Evolutionary conservation across 1,140 invertebrate species (phyloP).

Genomic region (Globodera rostochiensis): DNA sequence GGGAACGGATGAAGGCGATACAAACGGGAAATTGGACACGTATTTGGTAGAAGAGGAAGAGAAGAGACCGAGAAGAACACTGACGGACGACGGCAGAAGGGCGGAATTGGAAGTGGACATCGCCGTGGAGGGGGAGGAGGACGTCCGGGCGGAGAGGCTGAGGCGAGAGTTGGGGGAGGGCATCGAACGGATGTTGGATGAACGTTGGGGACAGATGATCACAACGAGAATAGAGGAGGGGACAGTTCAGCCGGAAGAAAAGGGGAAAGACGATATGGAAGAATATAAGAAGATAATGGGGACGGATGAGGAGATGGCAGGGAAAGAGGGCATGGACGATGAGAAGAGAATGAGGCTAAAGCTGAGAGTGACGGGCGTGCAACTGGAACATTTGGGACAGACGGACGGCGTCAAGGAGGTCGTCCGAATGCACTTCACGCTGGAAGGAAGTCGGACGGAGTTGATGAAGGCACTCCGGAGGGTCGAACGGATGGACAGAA

Average conservation of each 20-base stretch:
- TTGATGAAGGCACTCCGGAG: neutral
- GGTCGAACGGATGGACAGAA: slow-evolving; percentile 6
- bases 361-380: neutral
- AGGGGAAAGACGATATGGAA: neutral
- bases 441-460: neutral
- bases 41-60: neutral
- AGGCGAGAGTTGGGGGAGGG: neutral
- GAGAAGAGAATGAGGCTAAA: neutral
- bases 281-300: neutral
- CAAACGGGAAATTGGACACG: neutral
- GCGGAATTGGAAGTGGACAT: slow-evolving; percentile 14
- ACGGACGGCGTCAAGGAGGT: neutral
- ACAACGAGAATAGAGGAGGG: neutral
- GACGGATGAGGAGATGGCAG: neutral
- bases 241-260: neutral
- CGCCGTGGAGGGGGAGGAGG: slow-evolving; percentile 5
- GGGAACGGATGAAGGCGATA: neutral
- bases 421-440: neutral
- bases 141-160: neutral
- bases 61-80: neutral
- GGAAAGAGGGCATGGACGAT: neutral
- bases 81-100: neutral
- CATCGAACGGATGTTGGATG: slow-evolving; percentile 4
- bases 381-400: neutral
- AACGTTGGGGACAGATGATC: neutral